These are phyloP conservation scores for Sitobion miscanthi DNA, from an alignment of 1,140 invertebrate species.

Conservation along the genomic window DNA sequence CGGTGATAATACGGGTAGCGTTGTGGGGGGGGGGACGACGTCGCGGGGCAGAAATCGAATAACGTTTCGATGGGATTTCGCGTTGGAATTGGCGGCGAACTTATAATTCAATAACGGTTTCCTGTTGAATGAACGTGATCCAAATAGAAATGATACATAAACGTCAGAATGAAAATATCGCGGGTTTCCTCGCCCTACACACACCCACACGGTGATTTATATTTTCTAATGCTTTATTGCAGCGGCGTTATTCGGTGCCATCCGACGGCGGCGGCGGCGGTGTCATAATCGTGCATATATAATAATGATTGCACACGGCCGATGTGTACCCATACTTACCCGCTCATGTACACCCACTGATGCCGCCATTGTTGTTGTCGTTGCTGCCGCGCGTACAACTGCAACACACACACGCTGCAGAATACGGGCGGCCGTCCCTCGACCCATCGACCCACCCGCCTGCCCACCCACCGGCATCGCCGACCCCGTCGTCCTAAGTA, in stretches of 20 bases:
- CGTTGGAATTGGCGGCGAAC: slow-evolving; percentile 28
- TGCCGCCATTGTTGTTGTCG: not conserved
- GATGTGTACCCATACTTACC: not conserved
- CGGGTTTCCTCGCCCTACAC: not conserved
- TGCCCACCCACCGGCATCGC: too few species aligned
- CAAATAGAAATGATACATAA: slow-evolving; percentile 52
- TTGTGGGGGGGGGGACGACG: not conserved
- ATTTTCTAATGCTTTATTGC: slow-evolving; percentile 30
- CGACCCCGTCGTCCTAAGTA: not conserved
- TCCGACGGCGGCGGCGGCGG: not conserved
- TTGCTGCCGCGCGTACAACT: not conserved
- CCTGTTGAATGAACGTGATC: slow-evolving; percentile 51
- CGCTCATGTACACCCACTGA: not conserved
- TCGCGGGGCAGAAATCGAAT: slow-evolving; percentile 25
- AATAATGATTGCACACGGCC: not conserved
- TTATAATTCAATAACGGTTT: slow-evolving; percentile 53
- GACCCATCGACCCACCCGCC: not conserved
- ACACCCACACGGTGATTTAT: slow-evolving; percentile 21
- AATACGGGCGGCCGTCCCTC: not conserved
- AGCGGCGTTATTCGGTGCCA: not conserved
- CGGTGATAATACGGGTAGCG: slow-evolving; percentile 17
- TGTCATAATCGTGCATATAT: not conserved
- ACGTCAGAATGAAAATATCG: slow-evolving; percentile 51
- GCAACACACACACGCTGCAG: not conserved
- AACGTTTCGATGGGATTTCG: slow-evolving; percentile 38